Base-by-base conservation (phyloP, 2,797 vertebrate genomes). In the Pantherophis vulpinus region DNA sequence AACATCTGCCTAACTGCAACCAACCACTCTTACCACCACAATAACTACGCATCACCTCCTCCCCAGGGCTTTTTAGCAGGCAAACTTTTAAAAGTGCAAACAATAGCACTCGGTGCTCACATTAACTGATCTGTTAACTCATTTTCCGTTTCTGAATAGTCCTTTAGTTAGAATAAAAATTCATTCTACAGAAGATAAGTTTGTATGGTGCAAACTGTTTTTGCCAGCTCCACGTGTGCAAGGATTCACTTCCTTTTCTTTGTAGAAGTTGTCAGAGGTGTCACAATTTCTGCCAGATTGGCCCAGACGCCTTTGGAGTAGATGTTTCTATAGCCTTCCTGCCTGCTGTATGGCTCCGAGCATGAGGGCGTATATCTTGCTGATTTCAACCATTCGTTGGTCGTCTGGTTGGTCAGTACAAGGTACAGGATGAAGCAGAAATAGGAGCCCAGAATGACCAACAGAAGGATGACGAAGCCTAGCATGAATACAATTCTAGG, bases 401-500 rank as follows among this genome's bases (percentile, higher is more conserved):
- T 98, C 1, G 99, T 99, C 96, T 98, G 98, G 97, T 99, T 99
- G 95, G 98, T 98, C 86, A 98, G 92, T 32, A 97, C 98, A 97
- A 99, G 95, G 93, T 98, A 99, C 2, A 98, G 94, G 58, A 95
- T 97, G 96, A 99, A 99, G 95, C 98, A 95, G 37, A 97, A 96
- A 83, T 99, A 99, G 7, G 98, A 98, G 0, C 98, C 98, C 95
- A 99, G 97, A 1, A 99, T 96, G 0, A 99, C 95, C 0, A 98
- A 98, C 94, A 99, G 96, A n/a, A 99, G 97, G 66, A 98, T 0
- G n/a, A 99, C 97, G 92, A 99, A 99, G 0, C 99, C 99, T 93
- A 99, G 97, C 98, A 99, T 98, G 98, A 99, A 99, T 96, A 99
- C 95, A 2, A 99, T 98, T 96, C 99, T 97, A 0, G 99, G 99